A percentile compares a stretch with the other conserved stretches of the same genome.
Conservation (phyloP, 2,113 vertebrate genomes). For the Oryzias javanicus region DNA sequence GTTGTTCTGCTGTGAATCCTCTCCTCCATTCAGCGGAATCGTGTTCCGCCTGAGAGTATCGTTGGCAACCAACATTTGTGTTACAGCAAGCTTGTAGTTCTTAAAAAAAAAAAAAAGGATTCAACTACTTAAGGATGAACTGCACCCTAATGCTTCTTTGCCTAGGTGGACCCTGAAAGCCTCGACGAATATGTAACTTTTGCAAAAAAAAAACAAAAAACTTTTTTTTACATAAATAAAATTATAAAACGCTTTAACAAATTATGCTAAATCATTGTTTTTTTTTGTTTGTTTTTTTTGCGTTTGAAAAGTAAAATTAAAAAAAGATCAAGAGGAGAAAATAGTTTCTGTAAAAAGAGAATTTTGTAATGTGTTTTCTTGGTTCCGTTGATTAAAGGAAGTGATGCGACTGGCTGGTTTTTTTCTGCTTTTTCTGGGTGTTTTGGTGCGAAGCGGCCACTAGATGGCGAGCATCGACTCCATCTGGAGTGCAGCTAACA, state of each 20-base stretch:
- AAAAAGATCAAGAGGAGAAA: constrained; percentile 75
- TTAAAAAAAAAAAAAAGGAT: constrained; percentile 28
- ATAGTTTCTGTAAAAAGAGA: constrained; percentile 16
- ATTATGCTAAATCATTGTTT: constrained; percentile 65
- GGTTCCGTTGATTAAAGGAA: constrained; percentile 89
- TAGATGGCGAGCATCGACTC: constrained; percentile 52
- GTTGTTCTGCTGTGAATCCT: constrained; percentile 10
- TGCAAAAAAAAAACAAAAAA: constrained; percentile 68
- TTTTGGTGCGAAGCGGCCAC: constrained; percentile 38
- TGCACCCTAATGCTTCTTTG: constrained; percentile 22
- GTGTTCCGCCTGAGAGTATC: constrained; percentile 2
- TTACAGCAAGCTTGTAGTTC: constrained; percentile 34
- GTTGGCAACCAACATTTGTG: constrained; percentile 15
- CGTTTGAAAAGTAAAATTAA: constrained; percentile 56
- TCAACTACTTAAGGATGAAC: constrained; percentile 9
- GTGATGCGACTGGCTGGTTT: constrained; percentile 78
- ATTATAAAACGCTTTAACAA: constrained; percentile 33
- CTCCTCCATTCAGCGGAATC: constrained; percentile 7
- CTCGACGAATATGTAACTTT: constrained; percentile 27
- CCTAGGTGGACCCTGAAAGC: constrained; percentile 29
- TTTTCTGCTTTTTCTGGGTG: constrained; percentile 16
- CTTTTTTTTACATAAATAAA: constrained; percentile 62
- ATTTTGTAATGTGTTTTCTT: constrained; percentile 91
- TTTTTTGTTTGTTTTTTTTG: constrained; percentile 45
- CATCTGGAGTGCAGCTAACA: not conserved